These are phyloP conservation scores for Aphelinus certus DNA, from an alignment of 1,140 invertebrate genomes.

Conservation along the genomic window DNA sequence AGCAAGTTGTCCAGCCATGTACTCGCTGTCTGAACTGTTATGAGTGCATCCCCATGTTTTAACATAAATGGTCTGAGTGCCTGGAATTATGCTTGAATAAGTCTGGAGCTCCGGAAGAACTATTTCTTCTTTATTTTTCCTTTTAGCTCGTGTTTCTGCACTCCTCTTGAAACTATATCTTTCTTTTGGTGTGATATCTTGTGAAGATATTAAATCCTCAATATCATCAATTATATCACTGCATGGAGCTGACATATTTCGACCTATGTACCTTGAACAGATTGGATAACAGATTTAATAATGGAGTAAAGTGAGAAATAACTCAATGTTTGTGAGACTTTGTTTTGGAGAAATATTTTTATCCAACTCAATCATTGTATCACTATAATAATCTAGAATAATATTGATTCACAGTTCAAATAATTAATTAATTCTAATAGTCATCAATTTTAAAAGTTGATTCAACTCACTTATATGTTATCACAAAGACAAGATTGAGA, in stretches of 20 bases:
- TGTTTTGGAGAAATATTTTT: no score
- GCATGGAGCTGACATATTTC: slow-evolving; percentile 67
- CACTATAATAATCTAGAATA: no score
- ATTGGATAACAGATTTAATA: no score
- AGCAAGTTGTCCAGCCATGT: slow-evolving; percentile 95
- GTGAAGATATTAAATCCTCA: slow-evolving; percentile 81
- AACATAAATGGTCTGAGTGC: slow-evolving; percentile 91
- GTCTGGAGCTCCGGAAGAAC: slow-evolving; percentile 39
- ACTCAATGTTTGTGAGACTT: no score
- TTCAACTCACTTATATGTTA: no score
- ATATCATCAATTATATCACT: slow-evolving; percentile 79
- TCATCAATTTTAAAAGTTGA: no score
- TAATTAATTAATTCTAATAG: no score
- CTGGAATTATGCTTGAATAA: slow-evolving; percentile 68
- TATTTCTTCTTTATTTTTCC: slow-evolving; percentile 49
- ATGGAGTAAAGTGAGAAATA: no score
- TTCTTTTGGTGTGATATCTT: slow-evolving; percentile 80
- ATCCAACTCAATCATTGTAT: no score
- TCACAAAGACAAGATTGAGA: no score
- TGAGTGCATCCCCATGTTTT: slow-evolving; percentile 99
- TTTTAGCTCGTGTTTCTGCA: slow-evolving; percentile 72
- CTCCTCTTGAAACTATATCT: slow-evolving; percentile 75
- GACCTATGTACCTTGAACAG: no score
- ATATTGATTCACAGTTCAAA: no score
- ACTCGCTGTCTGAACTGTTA: slow-evolving; percentile 95